These are phyloP conservation scores for Dioctria rufipes DNA, from an alignment of 2,888 invertebrate species.

Conservation along the genomic window DNA sequence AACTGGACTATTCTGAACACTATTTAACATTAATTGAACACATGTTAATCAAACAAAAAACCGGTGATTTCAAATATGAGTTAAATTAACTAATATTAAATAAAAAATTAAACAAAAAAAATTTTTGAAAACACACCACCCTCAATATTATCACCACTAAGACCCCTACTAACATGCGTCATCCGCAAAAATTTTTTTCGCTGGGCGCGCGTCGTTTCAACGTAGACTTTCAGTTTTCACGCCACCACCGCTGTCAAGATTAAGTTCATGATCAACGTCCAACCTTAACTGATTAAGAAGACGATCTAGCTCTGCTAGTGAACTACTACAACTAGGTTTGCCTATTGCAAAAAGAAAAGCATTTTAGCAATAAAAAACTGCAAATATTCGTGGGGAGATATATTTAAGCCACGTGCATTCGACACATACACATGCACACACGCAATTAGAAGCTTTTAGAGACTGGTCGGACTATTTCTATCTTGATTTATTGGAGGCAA, in stretches of 20 bases:
- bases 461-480: no score
- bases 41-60: no score
- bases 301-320: no score
- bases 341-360: neutral
- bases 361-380: conserved; percentile 3
- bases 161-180: neutral
- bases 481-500: no score
- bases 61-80: no score
- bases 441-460: no score
- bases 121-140: no score
- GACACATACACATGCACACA: neutral
- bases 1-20: no score
- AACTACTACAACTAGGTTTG: neutral
- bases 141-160: no score
- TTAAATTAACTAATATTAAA: no score
- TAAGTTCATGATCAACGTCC: conserved; percentile 38
- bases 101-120: no score
- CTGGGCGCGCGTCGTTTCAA: neutral
- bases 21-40: no score
- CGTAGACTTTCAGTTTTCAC: conserved; percentile 19
- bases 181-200: neutral
- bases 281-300: conserved; percentile 26
- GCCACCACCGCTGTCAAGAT: neutral
- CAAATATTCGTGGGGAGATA: neutral
- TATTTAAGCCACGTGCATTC: conserved; percentile 21